phyloP scores from a whole-genome alignment of 2,113 vertebrate genomes.

The Coreoperca whiteheadi region DNA sequence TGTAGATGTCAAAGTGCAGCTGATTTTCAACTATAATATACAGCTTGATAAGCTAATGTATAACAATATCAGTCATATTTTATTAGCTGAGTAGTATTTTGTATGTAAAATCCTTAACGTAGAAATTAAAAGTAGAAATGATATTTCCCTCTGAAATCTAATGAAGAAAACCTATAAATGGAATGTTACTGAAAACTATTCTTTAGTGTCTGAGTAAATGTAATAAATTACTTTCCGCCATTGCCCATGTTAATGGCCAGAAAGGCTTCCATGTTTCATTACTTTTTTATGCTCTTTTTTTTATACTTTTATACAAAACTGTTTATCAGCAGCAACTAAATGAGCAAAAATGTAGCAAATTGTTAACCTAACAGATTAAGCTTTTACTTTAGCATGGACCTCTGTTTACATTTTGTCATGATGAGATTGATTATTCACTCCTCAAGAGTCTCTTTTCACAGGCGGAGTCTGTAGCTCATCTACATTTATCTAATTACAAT shows the following conservation, averaged over 20 bases:
- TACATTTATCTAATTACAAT: background rate
- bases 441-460: constrained; percentile 8
- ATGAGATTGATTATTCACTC: background rate
- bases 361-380: background rate
- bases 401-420: background rate
- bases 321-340: background rate
- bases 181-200: background rate
- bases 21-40: background rate
- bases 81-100: background rate
- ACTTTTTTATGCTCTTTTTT: too few species aligned
- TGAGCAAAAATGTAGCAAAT: background rate
- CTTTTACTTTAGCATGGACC: background rate
- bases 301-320: background rate
- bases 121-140: background rate
- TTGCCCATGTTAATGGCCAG: background rate
- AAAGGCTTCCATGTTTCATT: background rate
- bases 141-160: background rate
- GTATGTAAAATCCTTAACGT: background rate
- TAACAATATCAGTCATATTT: background rate
- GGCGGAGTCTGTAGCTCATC: background rate
- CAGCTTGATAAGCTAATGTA: background rate
- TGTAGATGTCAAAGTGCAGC: background rate
- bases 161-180: background rate
- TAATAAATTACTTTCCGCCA: background rate
- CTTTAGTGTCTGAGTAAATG: background rate